A percentile compares a stretch with the other conserved stretches of the same genome.
Evolutionary conservation across 1,140 invertebrate genomes (phyloP).

Genomic region (Artemia franciscana): DNA sequence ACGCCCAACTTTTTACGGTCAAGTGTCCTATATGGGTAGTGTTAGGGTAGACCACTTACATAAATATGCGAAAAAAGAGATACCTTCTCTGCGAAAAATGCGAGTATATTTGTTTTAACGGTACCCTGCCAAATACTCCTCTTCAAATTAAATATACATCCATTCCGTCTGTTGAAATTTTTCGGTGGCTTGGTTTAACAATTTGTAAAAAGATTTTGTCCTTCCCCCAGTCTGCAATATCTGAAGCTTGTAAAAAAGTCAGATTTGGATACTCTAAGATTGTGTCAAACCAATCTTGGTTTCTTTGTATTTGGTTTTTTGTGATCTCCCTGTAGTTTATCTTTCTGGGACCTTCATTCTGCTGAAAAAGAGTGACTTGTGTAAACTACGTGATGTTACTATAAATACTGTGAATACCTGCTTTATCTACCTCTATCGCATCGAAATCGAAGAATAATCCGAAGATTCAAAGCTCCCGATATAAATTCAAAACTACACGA

Average conservation of each 20-base stretch:
- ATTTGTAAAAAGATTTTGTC: not conserved
- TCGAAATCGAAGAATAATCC: not conserved
- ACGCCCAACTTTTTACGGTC: no score
- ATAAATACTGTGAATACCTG: not conserved
- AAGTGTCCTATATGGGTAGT: no score
- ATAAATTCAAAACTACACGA: not conserved
- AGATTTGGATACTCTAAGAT: not conserved
- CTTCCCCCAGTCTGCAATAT: not conserved
- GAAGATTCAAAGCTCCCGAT: not conserved
- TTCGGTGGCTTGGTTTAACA: not conserved
- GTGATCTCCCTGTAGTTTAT: not conserved
- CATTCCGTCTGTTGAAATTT: not conserved
- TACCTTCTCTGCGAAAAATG: no score
- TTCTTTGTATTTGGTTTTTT: not conserved
- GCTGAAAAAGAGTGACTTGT: not conserved
- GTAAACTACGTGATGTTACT: not conserved
- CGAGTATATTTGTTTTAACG: no score
- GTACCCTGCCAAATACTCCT: not conserved
- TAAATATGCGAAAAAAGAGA: no score
- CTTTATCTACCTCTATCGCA: not conserved
- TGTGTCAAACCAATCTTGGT: not conserved
- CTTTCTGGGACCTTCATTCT: not conserved
- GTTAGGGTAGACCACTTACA: no score
- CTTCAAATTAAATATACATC: not conserved
- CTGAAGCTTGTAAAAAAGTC: not conserved